Percentiles rank a stretch among this genome's conserved stretches.
phyloP scores from a whole-genome alignment of 2,797 vertebrate species.

The Myotis planiceps region DNA sequence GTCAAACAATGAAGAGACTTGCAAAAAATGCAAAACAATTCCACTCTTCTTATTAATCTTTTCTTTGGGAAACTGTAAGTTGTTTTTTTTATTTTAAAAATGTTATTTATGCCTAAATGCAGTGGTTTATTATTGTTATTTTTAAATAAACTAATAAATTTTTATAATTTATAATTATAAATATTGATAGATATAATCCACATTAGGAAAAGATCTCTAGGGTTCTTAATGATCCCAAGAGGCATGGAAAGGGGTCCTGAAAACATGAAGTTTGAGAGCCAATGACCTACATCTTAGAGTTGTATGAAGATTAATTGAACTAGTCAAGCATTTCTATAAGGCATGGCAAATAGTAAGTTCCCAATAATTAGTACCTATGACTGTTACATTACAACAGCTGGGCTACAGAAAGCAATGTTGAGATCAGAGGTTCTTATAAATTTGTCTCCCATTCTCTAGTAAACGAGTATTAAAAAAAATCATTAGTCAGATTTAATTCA shows the following conservation, averaged over 20 bases:
- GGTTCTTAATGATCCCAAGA: conserved; percentile 4
- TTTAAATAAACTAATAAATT: conserved; percentile 31
- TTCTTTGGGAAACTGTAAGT: not conserved
- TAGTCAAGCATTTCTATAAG: conserved; percentile 5
- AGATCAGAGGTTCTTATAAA: not conserved
- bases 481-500: conserved; percentile 36
- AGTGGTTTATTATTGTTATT: conserved; percentile 19
- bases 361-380: not conserved
- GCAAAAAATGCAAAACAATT: not conserved
- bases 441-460: not conserved
- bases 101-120: conserved; percentile 3
- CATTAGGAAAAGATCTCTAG: conserved; percentile 11
- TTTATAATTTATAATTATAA: conserved; percentile 20
- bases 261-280: conserved; percentile 45
- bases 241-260: not conserved
- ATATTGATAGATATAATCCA: conserved; percentile 12
- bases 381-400: not conserved
- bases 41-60: not conserved
- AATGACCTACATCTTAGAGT: not conserved
- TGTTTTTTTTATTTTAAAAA: conserved; percentile 43
- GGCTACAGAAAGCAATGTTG: not conserved
- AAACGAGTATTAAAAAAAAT: not conserved
- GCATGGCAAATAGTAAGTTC: not conserved
- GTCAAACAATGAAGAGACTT: not conserved
- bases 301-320: not conserved